These are phyloP conservation scores for Brachionus paranguensis DNA, from an alignment of 1,140 invertebrate genomes.

Conservation along the genomic window DNA sequence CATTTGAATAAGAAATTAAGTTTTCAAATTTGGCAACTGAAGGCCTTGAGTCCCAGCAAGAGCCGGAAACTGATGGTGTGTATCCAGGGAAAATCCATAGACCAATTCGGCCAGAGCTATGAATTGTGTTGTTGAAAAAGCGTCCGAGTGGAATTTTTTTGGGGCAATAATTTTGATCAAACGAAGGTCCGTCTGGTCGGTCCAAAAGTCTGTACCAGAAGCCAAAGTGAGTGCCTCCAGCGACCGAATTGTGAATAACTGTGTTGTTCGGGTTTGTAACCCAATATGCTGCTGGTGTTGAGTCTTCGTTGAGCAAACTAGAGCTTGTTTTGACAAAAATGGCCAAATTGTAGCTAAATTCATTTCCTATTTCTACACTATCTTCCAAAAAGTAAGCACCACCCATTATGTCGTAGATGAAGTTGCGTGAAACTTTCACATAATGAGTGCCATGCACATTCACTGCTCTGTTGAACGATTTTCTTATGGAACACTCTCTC, in stretches of 20 bases:
- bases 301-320: conserved; percentile 52
- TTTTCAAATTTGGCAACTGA: conserved; percentile 41
- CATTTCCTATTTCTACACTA: conserved; percentile 51
- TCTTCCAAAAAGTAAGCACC: conserved; percentile 54
- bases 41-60: conserved; percentile 6
- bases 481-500: conserved; percentile 47
- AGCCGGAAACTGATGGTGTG: conserved; percentile 42
- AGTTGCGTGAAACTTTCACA: conserved; percentile 43
- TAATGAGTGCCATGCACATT: conserved; percentile 49
- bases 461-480: conserved; percentile 52
- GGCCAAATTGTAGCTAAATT: conserved; percentile 49
- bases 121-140: conserved; percentile 50
- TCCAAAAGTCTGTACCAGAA: conserved; percentile 51
- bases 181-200: conserved; percentile 50
- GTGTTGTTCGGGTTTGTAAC: conserved; percentile 51
- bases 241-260: conserved; percentile 47
- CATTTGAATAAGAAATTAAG: conserved; percentile 36
- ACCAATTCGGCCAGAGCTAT: conserved; percentile 52
- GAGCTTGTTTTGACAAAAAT: conserved; percentile 49
- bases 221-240: conserved; percentile 52
- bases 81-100: conserved; percentile 51
- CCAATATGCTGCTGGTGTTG: conserved; percentile 51
- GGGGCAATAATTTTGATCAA: conserved; percentile 46
- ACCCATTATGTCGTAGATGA: conserved; percentile 47
- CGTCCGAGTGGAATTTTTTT: conserved; percentile 44